Base-by-base conservation (phyloP, 2,797 vertebrate genomes). In the Gymnoscopelus braueri region DNA sequence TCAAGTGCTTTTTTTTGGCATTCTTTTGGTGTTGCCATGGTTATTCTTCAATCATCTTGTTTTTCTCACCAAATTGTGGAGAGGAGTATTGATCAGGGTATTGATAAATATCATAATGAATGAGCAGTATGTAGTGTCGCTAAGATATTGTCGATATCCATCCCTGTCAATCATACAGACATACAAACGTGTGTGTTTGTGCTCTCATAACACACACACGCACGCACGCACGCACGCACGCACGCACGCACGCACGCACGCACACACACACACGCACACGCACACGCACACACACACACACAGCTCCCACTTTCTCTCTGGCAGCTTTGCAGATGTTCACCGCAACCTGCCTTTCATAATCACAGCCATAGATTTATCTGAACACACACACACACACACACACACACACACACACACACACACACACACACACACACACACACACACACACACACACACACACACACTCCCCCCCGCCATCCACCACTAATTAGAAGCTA, bases 401-500 rank as follows among this genome's bases (percentile, higher is more conserved):
- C 29, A 61, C 19, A 47, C 26, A 71, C 71, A 60, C 56, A 76
- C 72, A 71, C 64, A 72, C 83, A 69, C 77, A 69, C 63, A 71
- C 58, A 77, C 77, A 75, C 61, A 67, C 55, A 54, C 19, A 47
- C 29, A 44, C 66, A 68, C 57, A 68, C 66, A 68, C 51, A 63
- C 67, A 65, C 65, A n/a, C 65, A 55, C 32, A 48, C 70, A 63
- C 79, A 65, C 52, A 12, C 69, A 69, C 53, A 58, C 65, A n/a
- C n/a, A 65, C 65, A n/a, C 65, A 55, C 32, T n/a, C n/a, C 82
- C 78, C 87, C 91, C 92, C 90, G 87, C 91, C 93, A 94, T 90
- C 82, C 77, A 77, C 91, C 84, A 81, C 94, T 97, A 96, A 97
- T 97, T 96, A 96, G 94, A 85, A 91, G 90, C 90, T 96, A 95